Percentiles rank a stretch among this genome's conserved stretches.
These are phyloP conservation scores for Drosophila burlai DNA, from an alignment of 1,140 invertebrate genomes.

Conservation along the genomic window DNA sequence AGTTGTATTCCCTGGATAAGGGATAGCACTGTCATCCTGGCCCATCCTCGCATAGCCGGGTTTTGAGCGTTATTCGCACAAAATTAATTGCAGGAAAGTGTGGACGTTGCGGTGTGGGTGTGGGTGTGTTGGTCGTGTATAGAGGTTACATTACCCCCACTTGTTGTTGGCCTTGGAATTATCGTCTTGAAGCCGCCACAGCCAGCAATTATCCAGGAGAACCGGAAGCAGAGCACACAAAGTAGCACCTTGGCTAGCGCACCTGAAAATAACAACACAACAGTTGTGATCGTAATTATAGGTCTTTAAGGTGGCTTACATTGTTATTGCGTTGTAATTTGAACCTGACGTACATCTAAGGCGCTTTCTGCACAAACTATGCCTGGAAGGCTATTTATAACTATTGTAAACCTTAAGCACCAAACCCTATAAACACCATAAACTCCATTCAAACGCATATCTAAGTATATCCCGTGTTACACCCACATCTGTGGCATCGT, in stretches of 20 bases:
- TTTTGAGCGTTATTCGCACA: conserved; percentile 22
- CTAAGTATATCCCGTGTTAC: conserved; percentile 4
- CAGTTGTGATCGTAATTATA: neutral
- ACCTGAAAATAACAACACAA: neutral
- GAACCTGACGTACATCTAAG: too few species aligned
- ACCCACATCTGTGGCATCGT: conserved; percentile 18
- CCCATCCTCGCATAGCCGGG: neutral
- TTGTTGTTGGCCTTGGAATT: conserved; percentile 45
- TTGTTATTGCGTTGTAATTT: too few species aligned
- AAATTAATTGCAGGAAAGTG: conserved; percentile 57
- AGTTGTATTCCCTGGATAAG: conserved; percentile 55
- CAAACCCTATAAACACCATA: too few species aligned
- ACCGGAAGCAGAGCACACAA: conserved; percentile 17
- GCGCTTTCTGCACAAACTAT: neutral
- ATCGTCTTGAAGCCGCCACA: conserved; percentile 44
- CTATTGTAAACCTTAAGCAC: neutral
- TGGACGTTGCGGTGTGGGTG: neutral
- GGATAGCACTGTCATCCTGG: conserved; percentile 28
- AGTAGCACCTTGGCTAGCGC: conserved; percentile 2
- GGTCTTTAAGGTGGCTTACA: neutral
- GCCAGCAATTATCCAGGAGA: conserved; percentile 52
- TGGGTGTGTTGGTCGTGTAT: neutral
- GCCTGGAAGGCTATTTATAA: neutral
- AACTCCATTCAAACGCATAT: neutral
- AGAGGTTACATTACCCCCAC: conserved; percentile 50